Base-by-base conservation (phyloP, 2,888 invertebrate genomes). In the Galerucella calmariensis region DNA sequence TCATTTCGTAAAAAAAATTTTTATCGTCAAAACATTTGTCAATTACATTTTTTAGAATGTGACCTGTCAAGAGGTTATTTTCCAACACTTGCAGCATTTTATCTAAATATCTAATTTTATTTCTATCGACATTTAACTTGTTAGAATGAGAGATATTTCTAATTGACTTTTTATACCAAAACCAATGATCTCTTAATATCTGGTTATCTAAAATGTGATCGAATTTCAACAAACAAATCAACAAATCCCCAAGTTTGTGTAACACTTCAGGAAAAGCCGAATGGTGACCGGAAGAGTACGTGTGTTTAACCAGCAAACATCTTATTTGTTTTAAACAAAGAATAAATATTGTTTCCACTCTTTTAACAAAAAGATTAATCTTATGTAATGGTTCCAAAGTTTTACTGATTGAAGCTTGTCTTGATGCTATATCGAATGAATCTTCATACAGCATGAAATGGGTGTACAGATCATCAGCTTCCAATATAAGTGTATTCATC, bases 281-380 rank as follows among this genome's bases (percentile, higher is more conserved):
- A 65, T 81, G 78, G 68, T 81, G 82, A 75, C 78, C 83, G 48
- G 84, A 83, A 58, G 81, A 79, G 79, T 85, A 84, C 73, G 83
- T 84, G 74, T 88, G 89, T 82, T 89, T 90, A 67, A 89, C 89
- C 81, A 92, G 91, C 67, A 95, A 89, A 2, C 93, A 92, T 83
- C 93, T 91, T 67, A 96, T 87, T 88, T 97, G 97, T 75, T 90
- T 90, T 79, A 96, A 89, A 14, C 95, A 88, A 85, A 94, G 92
- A 72, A 90, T 90, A 0, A 93, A 89, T 2, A 95, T 92, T 77
- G 93, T 91, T 84, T 94, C 91, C 81, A 93, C 92, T 53, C 95
- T 90, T 71, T 90, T 89, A 0, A 93, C 88, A 87, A 94, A 93
- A 81, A 92, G 91, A 79, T 91, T 91, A 68, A 96, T 86, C 76